These are phyloP conservation scores for Triops cancriformis DNA, from an alignment of 1,140 invertebrate species.

Conservation along the genomic window DNA sequence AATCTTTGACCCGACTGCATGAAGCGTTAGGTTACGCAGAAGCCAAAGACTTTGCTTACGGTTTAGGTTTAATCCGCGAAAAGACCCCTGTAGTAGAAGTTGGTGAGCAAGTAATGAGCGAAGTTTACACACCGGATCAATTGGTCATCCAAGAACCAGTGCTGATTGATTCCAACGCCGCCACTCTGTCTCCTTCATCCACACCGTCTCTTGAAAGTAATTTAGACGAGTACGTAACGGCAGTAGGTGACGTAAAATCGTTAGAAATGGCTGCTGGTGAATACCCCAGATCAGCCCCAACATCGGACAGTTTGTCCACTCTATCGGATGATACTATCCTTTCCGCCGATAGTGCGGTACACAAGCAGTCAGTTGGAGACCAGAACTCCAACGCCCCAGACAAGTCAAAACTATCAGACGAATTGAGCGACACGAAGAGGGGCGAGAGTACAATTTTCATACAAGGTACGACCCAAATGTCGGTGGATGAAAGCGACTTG, in stretches of 20 bases:
- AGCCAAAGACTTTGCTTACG: neutral
- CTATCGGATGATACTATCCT: neutral
- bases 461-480: neutral
- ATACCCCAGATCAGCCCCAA: neutral
- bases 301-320: neutral
- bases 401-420: neutral
- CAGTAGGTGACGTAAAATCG: neutral
- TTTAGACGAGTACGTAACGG: neutral
- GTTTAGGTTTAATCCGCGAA: neutral
- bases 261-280: neutral
- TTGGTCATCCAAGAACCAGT: neutral
- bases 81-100: neutral
- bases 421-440: neutral
- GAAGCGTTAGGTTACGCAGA: conserved; percentile 23
- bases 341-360: neutral
- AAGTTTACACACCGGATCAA: neutral
- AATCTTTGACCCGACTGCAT: conserved; percentile 21
- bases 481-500: neutral
- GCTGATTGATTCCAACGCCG: neutral
- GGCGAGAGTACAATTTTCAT: neutral
- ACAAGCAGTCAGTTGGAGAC: neutral
- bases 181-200: neutral
- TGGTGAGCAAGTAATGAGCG: neutral
- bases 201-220: neutral
- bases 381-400: neutral